phyloP scores from a whole-genome alignment of 2,113 vertebrate species.

The Rhadina sibilatrix region DNA sequence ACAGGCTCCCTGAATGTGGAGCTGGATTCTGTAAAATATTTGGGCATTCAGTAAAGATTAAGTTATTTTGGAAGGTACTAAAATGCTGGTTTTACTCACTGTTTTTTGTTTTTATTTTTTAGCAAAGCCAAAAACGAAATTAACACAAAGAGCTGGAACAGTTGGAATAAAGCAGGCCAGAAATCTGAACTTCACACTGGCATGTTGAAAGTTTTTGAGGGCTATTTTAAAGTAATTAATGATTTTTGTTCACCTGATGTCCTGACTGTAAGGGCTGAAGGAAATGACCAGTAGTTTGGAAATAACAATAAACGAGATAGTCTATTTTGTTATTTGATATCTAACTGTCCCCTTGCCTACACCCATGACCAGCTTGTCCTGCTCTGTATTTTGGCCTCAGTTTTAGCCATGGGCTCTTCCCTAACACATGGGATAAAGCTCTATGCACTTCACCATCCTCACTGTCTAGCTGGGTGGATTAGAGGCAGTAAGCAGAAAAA shows the following conservation, averaged over 20 bases:
- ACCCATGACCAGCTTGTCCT: neutral
- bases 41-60: neutral
- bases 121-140: neutral
- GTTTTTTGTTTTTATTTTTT: neutral
- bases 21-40: neutral
- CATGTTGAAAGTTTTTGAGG: neutral
- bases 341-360: neutral
- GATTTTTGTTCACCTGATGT: neutral
- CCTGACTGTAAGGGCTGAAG: neutral
- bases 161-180: neutral
- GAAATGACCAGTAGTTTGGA: neutral
- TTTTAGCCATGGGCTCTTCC: neutral
- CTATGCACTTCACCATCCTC: neutral
- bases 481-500: neutral
- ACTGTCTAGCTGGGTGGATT: neutral
- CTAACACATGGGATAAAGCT: neutral
- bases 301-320: neutral
- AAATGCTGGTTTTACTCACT: neutral
- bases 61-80: neutral
- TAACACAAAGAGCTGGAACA: neutral
- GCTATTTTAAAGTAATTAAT: neutral
- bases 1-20: neutral
- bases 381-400: neutral
- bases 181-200: neutral
- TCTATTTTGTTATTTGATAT: neutral